Evolutionary conservation across 1,140 invertebrate species (phyloP), one percentile per base, ranked within the genome.

Genomic region (Drosophila pachea): DNA sequence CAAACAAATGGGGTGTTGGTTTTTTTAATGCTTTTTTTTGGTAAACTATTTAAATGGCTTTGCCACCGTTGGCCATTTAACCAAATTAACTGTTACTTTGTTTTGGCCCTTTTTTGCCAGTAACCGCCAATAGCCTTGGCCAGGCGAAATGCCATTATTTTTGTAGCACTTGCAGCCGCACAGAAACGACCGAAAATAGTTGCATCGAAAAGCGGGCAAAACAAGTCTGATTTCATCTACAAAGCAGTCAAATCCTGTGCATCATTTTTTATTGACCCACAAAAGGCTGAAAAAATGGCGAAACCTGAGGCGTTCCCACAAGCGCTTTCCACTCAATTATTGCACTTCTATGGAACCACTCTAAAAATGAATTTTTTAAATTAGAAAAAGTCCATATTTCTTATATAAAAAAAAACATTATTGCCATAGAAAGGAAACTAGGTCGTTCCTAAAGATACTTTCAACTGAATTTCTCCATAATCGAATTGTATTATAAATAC

Each of bases 51-150:
- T 35, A 60, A 71, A 78, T 61, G 43, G 29, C 73, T 59, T 14
- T 61, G 72, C 68, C 43, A 68, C 36, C 50, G 43, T 52, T 60
- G 58, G 45, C 68, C 62, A 76, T 81, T 81, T 76, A 76, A 65
- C 70, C 62, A 82, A 76, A 78, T 83, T 83, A 83, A 78, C 75
- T 14, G 40, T 43, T 78, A 59, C 11, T 62, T 81, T 72, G 71
- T 79, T 36, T 7, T 33, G 36, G 35, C 32, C 4, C 58, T 50
- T 68, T 70, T 40, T 0, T 12, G 5, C 0, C 4, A 43, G 12
- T 14, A 35, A 29, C 33, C 55, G 14, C 36, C 31, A 32, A 49
- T 40, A 56, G 33, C 48, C 11, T 48, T 9, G 32, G 58, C 32
- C 40, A 59, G 35, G 22, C 9, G 12, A 8, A 52, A 14, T 48